Percentiles rank a stretch among this genome's conserved stretches.
Conservation (phyloP, 2,888 invertebrate species). For the Atrina japonica region DNA sequence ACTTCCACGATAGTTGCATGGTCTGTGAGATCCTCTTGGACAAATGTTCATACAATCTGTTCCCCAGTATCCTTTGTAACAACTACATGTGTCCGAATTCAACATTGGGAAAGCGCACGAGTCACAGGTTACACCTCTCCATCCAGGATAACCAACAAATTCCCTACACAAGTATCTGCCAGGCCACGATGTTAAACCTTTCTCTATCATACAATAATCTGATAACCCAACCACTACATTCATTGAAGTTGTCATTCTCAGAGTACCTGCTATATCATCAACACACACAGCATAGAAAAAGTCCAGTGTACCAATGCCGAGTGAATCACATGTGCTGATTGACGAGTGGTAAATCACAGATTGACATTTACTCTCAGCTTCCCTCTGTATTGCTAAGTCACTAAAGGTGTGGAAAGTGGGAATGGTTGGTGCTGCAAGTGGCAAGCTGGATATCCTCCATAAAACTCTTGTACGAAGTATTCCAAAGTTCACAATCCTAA, state of each 20-base stretch:
- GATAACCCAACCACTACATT: constrained; percentile 41
- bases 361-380: constrained; percentile 37
- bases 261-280: constrained; percentile 50
- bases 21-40: constrained; percentile 56
- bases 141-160: constrained; percentile 52
- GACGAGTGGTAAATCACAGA: constrained; percentile 30
- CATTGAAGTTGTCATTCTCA: constrained; percentile 35
- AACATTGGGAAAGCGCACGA: constrained; percentile 17
- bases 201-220: constrained; percentile 47
- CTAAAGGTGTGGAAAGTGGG: constrained; percentile 34
- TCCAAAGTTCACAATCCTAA: constrained; percentile 42
- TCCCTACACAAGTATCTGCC: constrained; percentile 50
- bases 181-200: constrained; percentile 47
- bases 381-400: constrained; percentile 17
- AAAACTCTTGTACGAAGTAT: constrained; percentile 19
- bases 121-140: constrained; percentile 52
- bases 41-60: constrained; percentile 52
- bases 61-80: constrained; percentile 62
- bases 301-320: constrained; percentile 23
- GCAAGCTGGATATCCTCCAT: constrained; percentile 47
- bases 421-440: constrained; percentile 16
- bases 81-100: constrained; percentile 42
- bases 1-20: constrained; percentile 56
- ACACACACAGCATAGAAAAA: constrained; percentile 55
- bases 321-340: constrained; percentile 20